Base-by-base conservation (phyloP, 2,888 invertebrate genomes). In the Muschampia plurimacula region DNA sequence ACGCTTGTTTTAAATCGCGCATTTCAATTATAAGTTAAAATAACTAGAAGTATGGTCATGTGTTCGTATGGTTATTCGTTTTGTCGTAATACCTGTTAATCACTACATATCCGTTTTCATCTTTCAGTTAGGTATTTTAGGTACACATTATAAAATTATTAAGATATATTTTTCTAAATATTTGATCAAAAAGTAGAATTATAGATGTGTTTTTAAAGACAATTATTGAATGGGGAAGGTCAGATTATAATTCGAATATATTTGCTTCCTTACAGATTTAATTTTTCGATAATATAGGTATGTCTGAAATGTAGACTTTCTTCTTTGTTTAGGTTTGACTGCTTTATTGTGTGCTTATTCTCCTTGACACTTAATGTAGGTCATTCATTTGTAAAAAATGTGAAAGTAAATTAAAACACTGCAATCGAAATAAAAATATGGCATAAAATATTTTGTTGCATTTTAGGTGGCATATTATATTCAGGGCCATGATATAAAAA, bases 351-450 rank as follows among this genome's bases (percentile, higher is more conserved):
- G 28, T 57, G 13, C 13, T 46, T 22, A 57, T 15, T 22, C 65
- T 66, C 65, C 22, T 59, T 68, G 55, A 63, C 69, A 46, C 60
- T 15, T 36, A 60, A 49, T 49, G 59, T 59, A 49, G 12, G 15
- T 52, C 49, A 44, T 9, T 44, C 44, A 9, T 44, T 57, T n/a
- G 10, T 22, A 28, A 57, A 57, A 28, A 57, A 28, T 57, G 10
- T 55, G 13, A 10, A 13, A 46, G 46, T 22, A 3, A 44, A 44
- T 10, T 44, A 44, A 44, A 22, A 22, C 55, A 5, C 15, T 55
- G 55, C 22, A 15, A 55, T 4, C 13, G 46, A 8, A 55, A 55
- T 55, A 3, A 0, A 4, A 55, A 13, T 22, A 22, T 22, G 13
- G 9, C 44, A 10, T 9, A 65, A 15, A 32, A 28, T n/a, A 60